These are phyloP conservation scores for Lethenteron reissneri DNA, from an alignment of 2,113 vertebrate species.

Conservation along the genomic window DNA sequence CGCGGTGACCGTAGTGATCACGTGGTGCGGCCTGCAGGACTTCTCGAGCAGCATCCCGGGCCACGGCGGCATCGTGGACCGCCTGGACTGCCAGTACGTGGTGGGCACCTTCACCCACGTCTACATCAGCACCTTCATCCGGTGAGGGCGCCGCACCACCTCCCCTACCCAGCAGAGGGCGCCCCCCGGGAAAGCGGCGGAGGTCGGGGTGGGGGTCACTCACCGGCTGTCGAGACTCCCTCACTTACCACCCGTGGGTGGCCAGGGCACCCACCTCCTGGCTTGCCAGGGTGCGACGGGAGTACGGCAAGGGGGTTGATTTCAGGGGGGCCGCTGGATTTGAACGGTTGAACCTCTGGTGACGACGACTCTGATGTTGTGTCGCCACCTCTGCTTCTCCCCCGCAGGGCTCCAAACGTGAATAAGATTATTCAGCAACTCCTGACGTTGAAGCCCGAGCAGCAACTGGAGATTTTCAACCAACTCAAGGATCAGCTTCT, in stretches of 20 bases:
- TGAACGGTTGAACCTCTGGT: too few species aligned
- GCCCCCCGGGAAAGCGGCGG: too few species aligned
- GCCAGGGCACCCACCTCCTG: too few species aligned
- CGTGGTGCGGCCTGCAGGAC: conserved; percentile 30
- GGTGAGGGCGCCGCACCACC: conserved; percentile 23
- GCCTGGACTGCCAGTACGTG: conserved; percentile 90
- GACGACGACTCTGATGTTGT: too few species aligned
- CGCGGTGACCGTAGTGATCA: too few species aligned
- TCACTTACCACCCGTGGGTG: too few species aligned
- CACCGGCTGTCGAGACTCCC: too few species aligned
- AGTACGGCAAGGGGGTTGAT: too few species aligned
- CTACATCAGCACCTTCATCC: conserved; percentile 87
- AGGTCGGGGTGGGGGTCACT: too few species aligned
- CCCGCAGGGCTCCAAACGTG: conserved; percentile 64
- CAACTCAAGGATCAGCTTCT: conserved; percentile 34
- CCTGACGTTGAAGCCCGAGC: conserved; percentile 59
- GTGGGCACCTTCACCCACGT: conserved; percentile 98
- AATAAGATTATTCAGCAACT: conserved; percentile 79
- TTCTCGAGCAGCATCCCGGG: conserved; percentile 91
- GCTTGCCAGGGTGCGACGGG: too few species aligned
- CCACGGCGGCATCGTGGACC: conserved; percentile 92
- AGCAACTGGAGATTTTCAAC: conserved; percentile 66
- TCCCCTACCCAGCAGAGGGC: too few species aligned
- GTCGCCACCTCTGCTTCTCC: conserved; percentile 5
- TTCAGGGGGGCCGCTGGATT: too few species aligned